A percentile compares a stretch with the other conserved stretches of the same genome.
Conservation (phyloP, 1,140 invertebrate genomes). For the Tetraneura akinire region DNA sequence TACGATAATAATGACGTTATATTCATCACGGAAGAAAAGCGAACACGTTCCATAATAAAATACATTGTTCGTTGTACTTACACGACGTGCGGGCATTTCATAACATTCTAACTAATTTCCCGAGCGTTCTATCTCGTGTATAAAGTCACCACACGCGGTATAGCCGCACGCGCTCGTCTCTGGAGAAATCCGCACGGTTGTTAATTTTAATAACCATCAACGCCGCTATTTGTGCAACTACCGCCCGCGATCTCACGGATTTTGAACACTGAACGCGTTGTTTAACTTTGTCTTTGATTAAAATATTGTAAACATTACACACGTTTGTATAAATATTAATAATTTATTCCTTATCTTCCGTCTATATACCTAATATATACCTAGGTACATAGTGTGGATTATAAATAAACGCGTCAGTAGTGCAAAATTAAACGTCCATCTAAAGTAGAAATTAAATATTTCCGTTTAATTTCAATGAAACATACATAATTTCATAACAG, state of each 20-base stretch:
- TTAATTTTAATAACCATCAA: conserved; percentile 30
- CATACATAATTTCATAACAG: too few species aligned
- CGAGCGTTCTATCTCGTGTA: neutral
- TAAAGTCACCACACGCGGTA: neutral
- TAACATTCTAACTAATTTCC: conserved; percentile 1
- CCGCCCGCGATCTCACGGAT: neutral
- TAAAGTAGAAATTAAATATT: too few species aligned
- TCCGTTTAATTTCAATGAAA: too few species aligned
- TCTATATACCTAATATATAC: neutral
- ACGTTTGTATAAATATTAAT: neutral
- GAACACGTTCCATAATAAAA: too few species aligned
- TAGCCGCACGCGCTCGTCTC: neutral
- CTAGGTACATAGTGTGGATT: too few species aligned
- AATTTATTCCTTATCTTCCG: neutral
- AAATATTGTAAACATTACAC: neutral
- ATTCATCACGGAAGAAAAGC: too few species aligned
- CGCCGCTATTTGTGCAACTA: neutral
- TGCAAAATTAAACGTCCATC: neutral
- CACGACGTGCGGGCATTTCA: neutral
- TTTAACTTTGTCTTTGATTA: conserved; percentile 6
- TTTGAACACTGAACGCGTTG: too few species aligned
- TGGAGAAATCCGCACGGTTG: conserved; percentile 1
- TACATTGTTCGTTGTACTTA: too few species aligned
- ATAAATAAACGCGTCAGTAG: neutral
- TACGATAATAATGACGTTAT: too few species aligned